phyloP scores from a whole-genome alignment of 2,797 vertebrate species.

The Alosa sapidissima region DNA sequence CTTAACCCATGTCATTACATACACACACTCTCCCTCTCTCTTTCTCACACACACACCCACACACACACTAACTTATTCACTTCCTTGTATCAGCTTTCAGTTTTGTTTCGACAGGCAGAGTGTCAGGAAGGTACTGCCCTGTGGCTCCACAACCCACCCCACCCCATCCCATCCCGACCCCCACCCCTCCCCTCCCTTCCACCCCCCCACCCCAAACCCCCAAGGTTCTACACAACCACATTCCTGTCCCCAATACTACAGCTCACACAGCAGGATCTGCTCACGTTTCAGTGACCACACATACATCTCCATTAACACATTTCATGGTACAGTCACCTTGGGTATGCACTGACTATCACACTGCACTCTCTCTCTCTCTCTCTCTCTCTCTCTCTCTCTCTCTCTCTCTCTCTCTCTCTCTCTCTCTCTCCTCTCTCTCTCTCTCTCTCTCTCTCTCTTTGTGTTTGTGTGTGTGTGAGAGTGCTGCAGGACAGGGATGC shows the following conservation, averaged over 20 bases:
- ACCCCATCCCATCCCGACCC: background rate
- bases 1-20: background rate
- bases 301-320: background rate
- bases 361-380: background rate
- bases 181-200: background rate
- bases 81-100: constrained; percentile 35
- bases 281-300: background rate
- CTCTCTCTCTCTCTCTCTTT: background rate
- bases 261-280: background rate
- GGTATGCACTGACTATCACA: background rate
- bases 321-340: background rate
- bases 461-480: constrained; percentile 8
- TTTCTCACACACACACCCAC: constrained; percentile 13
- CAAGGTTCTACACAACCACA: background rate
- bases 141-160: constrained; percentile 21
- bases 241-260: background rate
- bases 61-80: constrained; percentile 7
- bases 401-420: background rate
- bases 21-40: background rate
- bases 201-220: background rate
- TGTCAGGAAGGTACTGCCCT: constrained; percentile 34
- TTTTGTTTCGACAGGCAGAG: constrained; percentile 54
- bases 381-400: no score
- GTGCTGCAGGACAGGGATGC: constrained; percentile 35
- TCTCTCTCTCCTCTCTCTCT: no score